Evolutionary conservation across 2,797 vertebrate species (phyloP).

Genomic region (Chanos chanos): DNA sequence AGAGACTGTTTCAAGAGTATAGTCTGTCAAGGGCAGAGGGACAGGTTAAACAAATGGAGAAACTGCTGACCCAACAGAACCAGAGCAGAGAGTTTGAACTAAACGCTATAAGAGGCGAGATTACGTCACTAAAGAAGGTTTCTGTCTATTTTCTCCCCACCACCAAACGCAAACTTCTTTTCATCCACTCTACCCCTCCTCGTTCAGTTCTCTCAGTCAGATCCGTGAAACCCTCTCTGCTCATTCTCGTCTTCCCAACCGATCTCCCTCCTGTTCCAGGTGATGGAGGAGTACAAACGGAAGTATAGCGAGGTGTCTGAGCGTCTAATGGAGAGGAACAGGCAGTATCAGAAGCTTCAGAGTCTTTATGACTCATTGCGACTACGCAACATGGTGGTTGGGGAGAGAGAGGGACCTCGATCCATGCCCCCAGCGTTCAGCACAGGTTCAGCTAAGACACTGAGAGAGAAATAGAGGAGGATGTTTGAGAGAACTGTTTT

Average conservation of each 20-base stretch:
- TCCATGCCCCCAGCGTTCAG: slow-evolving; percentile 33
- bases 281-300: slow-evolving; percentile 87
- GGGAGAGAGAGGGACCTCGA: slow-evolving; percentile 48
- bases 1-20: slow-evolving; percentile 85
- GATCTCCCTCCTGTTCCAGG: slow-evolving; percentile 55
- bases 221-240: no score
- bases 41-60: slow-evolving; percentile 85
- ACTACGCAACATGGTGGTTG: slow-evolving; percentile 77
- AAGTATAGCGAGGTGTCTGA: slow-evolving; percentile 87
- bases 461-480: no score
- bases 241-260: background rate
- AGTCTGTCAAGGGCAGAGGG: slow-evolving; percentile 77
- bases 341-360: slow-evolving; percentile 87
- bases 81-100: slow-evolving; percentile 84
- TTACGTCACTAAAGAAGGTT: slow-evolving; percentile 73
- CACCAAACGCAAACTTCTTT: background rate
- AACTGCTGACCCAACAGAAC: slow-evolving; percentile 81
- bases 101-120: slow-evolving; percentile 77
- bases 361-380: slow-evolving; percentile 83
- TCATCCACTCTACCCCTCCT: background rate
- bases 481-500: no score
- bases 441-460: no score
- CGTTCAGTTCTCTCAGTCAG: slow-evolving; percentile 25
- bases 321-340: slow-evolving; percentile 85
- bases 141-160: background rate